Evolutionary conservation across 2,888 invertebrate species (phyloP), one percentile per base, ranked within the genome.

Genomic region (Spilarctia lutea): DNA sequence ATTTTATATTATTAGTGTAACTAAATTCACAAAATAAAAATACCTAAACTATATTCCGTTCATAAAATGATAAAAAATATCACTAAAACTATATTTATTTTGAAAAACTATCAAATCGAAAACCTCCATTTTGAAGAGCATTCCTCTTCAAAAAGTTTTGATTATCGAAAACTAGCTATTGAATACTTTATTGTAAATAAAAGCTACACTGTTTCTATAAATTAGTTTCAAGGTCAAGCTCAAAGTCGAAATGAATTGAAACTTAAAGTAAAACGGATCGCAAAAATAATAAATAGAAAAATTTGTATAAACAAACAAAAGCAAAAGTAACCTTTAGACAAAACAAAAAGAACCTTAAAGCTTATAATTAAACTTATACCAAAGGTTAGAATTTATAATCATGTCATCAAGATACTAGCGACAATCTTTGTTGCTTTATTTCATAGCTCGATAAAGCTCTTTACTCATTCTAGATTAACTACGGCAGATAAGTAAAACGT

Each of bases 371-470:
- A 72, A 65, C 33, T 13, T 35, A 3, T 27, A 73, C 27, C 69
- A 48, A 82, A 79, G 39, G 79, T 81, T 67, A 74, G 71, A 79
- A 77, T 82, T 82, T 79, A 82, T 67, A 68, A 73, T 30, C 18
- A 63, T 82, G 75, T 65, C 20, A 24, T 30, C 3, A 30, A 48
- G 30, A 48, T 18, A 4, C 27, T 27, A 27, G 30, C 20, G 27
- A 30, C 30, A 68, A 67, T 68, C 7, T 27, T 68, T 48, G 45
- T 30, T 30, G 45, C 30, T 45, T 45, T 16, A 11, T 68, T 68
- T 68, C 30, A 48, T 48, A 30, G 20, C 30, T 30, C 20, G 4
- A 68, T 39, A 18, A 20, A 35, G 27, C 30, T 18, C 2, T 63
- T 63, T 30, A n/a, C 18, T 63, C 63, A 8, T 63, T 63, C 27